A percentile compares a stretch with the other conserved stretches of the same genome.
Conservation (phyloP, 2,113 vertebrate genomes). For the Neogale vison region DNA sequence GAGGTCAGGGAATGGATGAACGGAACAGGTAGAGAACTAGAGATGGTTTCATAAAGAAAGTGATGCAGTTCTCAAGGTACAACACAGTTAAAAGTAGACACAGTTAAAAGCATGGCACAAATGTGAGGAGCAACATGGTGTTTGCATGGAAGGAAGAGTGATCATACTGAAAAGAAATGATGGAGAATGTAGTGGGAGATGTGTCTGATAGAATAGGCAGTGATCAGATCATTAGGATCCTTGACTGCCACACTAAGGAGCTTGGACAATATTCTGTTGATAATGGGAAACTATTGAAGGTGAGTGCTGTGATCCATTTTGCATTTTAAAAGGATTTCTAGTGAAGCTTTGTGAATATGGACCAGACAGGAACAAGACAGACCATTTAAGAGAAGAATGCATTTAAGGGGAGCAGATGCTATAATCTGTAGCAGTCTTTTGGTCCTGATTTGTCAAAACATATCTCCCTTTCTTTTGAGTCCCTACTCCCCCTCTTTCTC, state of each 20-base stretch:
- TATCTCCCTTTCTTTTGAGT: not conserved
- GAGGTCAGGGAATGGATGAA: not conserved
- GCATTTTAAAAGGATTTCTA: not conserved
- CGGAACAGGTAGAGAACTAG: not conserved
- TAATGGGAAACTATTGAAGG: not conserved
- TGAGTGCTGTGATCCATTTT: not conserved
- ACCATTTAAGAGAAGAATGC: not conserved
- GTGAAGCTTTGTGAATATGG: not conserved
- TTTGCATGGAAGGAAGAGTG: not conserved
- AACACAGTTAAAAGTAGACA: not conserved
- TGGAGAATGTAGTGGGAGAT: not conserved
- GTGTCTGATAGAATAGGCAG: not conserved
- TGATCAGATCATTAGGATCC: not conserved
- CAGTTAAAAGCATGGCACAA: not conserved
- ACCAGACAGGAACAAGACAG: not conserved
- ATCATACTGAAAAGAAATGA: not conserved
- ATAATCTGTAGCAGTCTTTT: not conserved
- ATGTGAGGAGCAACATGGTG: not conserved
- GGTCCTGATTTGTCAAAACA: not conserved
- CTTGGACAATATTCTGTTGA: not conserved
- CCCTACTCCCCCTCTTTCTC: accelerated
- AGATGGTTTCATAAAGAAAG: not conserved
- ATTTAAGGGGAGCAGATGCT: not conserved
- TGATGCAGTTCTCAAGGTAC: not conserved
- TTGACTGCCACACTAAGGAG: not conserved